A percentile compares a stretch with the other conserved stretches of the same genome.
These are phyloP conservation scores for Tenthredo mesomela DNA, from an alignment of 2,888 invertebrate genomes.

Conservation along the genomic window DNA sequence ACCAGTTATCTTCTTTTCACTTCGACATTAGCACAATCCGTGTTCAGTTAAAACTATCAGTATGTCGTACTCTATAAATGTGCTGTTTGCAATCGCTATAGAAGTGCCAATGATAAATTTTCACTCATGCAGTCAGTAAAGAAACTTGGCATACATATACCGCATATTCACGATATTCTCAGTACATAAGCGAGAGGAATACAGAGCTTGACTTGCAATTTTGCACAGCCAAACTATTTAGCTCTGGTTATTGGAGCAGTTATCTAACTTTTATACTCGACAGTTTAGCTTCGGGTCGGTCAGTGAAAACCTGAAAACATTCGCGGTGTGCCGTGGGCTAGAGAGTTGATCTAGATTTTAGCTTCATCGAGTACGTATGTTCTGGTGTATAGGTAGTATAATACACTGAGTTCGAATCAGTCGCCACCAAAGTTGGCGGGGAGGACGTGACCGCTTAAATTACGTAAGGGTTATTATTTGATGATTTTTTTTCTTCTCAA, in stretches of 20 bases:
- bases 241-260: slow-evolving; percentile 49
- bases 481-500: slow-evolving; percentile 31
- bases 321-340: slow-evolving; percentile 48
- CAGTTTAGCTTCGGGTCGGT: slow-evolving; percentile 52
- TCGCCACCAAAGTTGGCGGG: slow-evolving; percentile 20
- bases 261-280: slow-evolving; percentile 51
- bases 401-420: neutral
- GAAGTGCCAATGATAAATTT: neutral
- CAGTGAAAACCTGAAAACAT: slow-evolving; percentile 52
- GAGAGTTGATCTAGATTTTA: slow-evolving; percentile 53
- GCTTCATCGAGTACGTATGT: slow-evolving; percentile 33
- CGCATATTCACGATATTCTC: neutral
- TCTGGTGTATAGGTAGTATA: neutral
- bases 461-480: slow-evolving; percentile 48
- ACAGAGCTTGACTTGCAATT: slow-evolving; percentile 33
- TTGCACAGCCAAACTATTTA: slow-evolving; percentile 27
- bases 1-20: neutral
- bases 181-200: neutral
- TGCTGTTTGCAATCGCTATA: neutral
- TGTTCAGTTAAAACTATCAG: neutral
- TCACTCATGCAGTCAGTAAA: neutral
- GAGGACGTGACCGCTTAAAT: slow-evolving; percentile 27
- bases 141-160: neutral
- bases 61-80: neutral
- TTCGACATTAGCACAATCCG: neutral